phyloP scores from a whole-genome alignment of 2,113 vertebrate genomes.

The Forbesichthys agassizii region DNA sequence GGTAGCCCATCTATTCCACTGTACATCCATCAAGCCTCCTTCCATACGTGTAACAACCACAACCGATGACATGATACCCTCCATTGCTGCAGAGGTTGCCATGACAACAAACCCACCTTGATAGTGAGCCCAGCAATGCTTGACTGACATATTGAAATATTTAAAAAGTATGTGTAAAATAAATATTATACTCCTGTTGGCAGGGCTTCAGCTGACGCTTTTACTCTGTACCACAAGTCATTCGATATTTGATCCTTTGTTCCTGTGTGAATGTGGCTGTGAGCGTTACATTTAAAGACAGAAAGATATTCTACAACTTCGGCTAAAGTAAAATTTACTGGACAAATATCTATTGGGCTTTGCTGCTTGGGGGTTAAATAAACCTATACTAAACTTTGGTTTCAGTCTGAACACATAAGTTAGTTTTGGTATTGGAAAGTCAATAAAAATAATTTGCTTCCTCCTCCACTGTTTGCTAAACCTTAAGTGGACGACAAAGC shows the following conservation, averaged over 20 bases:
- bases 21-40: too few relatives aligned
- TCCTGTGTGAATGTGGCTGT: slow-evolving; percentile 2
- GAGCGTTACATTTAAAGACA: slow-evolving; percentile 30
- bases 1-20: too few relatives aligned
- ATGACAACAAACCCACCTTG: slow-evolving; percentile 2
- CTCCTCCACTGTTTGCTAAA: slow-evolving; percentile 8
- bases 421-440: slow-evolving; percentile 48
- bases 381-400: slow-evolving; percentile 41
- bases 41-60: too few relatives aligned
- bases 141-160: background rate
- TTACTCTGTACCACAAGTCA: background rate
- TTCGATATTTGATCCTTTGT: background rate
- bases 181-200: background rate
- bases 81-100: background rate
- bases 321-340: slow-evolving; percentile 10
- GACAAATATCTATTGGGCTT: slow-evolving; percentile 26
- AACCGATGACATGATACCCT: too few relatives aligned
- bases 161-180: background rate
- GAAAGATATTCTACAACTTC: slow-evolving; percentile 20
- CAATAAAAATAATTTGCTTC: slow-evolving; percentile 17
- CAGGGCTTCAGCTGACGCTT: background rate
- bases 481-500: slow-evolving; percentile 1
- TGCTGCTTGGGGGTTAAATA: slow-evolving; percentile 22
- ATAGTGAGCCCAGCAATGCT: slow-evolving; percentile 20
- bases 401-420: slow-evolving; percentile 20